Conservation (phyloP, 2,113 vertebrate species). For the Tupaia chinensis region DNA sequence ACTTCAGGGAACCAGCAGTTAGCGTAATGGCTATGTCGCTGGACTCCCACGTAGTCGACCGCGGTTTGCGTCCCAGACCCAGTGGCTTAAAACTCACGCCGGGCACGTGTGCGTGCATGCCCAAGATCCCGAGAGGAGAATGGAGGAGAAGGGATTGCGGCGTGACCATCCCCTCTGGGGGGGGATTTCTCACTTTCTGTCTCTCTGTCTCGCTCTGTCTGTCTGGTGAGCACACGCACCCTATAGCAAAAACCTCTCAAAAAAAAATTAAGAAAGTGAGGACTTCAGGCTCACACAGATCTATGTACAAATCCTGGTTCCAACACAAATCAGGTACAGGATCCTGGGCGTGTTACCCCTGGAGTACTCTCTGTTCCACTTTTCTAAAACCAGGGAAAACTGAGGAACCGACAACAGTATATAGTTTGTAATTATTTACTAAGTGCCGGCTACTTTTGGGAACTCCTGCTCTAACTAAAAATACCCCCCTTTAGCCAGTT, state of each 20-base stretch:
- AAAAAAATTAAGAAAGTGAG: not conserved
- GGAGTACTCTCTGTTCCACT: not conserved
- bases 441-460: not conserved
- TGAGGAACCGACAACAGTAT: not conserved
- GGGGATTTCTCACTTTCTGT: no score
- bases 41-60: no score
- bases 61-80: no score
- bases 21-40: no score
- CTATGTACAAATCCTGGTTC: not conserved
- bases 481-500: not conserved
- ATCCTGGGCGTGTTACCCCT: not conserved
- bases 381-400: not conserved
- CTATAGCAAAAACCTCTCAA: no score
- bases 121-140: no score
- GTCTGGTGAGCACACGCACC: no score
- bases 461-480: not conserved
- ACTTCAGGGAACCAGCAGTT: not conserved
- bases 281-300: not conserved
- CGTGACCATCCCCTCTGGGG: no score
- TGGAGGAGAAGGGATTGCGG: no score
- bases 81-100: no score
- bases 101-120: no score
- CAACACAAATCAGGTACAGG: not conserved
- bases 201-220: no score
- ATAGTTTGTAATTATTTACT: not conserved